Evolutionary conservation across 2,113 vertebrate genomes (phyloP).

Genomic region (Eleginops maclovinus): DNA sequence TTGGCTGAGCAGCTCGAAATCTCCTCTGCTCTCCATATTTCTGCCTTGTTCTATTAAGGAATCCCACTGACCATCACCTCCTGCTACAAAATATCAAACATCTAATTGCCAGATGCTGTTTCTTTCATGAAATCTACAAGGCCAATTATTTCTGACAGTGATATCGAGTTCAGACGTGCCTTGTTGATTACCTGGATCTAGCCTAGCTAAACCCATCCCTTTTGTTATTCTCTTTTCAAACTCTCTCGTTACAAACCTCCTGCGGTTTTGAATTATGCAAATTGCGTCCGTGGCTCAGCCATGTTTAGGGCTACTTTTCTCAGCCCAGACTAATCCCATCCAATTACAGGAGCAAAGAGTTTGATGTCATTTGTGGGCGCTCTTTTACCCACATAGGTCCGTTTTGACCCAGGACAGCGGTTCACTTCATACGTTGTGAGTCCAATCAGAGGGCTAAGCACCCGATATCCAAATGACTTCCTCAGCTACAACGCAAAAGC

Average conservation of each 20-base stretch:
- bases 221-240: constrained; percentile 46
- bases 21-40: not conserved
- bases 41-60: not conserved
- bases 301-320: constrained; percentile 59
- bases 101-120: not conserved
- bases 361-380: constrained; percentile 60
- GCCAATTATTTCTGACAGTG: constrained; percentile 22
- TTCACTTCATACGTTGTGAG: constrained; percentile 37
- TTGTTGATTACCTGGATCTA: constrained; percentile 38
- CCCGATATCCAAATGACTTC: constrained; percentile 59
- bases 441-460: constrained; percentile 42
- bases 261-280: constrained; percentile 69
- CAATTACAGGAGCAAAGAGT: constrained; percentile 70
- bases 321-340: constrained; percentile 71
- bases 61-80: not conserved
- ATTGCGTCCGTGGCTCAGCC: constrained; percentile 44
- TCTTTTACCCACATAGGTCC: constrained; percentile 41
- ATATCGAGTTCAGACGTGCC: constrained; percentile 13
- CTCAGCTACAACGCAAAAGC: constrained; percentile 39
- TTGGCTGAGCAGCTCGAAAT: not conserved
- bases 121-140: not conserved
- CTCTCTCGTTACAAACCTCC: constrained; percentile 55
- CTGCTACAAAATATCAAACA: not conserved
- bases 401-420: constrained; percentile 31
- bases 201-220: constrained; percentile 15